Evolutionary conservation across 2,888 invertebrate species (phyloP).

Genomic region (Pammene aurita): DNA sequence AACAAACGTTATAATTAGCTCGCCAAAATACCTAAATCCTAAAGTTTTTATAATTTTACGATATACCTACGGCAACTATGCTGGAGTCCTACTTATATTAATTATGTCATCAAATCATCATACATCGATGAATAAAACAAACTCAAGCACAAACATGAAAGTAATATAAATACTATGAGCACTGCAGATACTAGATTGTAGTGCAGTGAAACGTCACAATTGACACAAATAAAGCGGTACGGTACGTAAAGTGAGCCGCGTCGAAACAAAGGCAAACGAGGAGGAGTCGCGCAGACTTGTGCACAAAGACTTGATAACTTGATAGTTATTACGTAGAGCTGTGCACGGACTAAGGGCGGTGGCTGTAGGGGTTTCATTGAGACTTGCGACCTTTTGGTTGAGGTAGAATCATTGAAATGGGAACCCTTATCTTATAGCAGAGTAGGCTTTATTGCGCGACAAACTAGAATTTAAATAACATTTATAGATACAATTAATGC

Average conservation of each 20-base stretch:
- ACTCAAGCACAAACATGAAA: neutral
- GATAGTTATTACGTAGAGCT: slow-evolving; percentile 1
- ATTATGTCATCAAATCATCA: too few species aligned
- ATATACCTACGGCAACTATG: too few species aligned
- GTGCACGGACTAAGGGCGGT: neutral
- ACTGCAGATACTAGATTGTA: neutral
- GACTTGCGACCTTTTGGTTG: neutral
- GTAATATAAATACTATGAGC: neutral
- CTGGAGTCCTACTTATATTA: too few species aligned
- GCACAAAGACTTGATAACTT: slow-evolving; percentile 8
- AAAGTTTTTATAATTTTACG: neutral
- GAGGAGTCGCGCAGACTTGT: neutral
- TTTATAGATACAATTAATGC: too few species aligned
- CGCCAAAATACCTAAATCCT: neutral
- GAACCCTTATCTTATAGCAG: too few species aligned
- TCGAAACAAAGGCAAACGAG: slow-evolving; percentile 17
- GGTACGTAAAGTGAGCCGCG: neutral
- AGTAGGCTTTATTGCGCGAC: too few species aligned
- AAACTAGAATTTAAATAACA: too few species aligned
- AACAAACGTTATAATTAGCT: neutral
- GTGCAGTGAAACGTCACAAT: slow-evolving; percentile 24
- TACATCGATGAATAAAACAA: too few species aligned
- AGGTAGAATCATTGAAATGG: neutral
- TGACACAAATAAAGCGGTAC: slow-evolving; percentile 8
- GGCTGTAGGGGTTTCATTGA: neutral